A percentile compares a stretch with the other conserved stretches of the same genome.
These are phyloP conservation scores for Tetrax tetrax DNA, from an alignment of 2,113 vertebrate species.

Conservation along the genomic window DNA sequence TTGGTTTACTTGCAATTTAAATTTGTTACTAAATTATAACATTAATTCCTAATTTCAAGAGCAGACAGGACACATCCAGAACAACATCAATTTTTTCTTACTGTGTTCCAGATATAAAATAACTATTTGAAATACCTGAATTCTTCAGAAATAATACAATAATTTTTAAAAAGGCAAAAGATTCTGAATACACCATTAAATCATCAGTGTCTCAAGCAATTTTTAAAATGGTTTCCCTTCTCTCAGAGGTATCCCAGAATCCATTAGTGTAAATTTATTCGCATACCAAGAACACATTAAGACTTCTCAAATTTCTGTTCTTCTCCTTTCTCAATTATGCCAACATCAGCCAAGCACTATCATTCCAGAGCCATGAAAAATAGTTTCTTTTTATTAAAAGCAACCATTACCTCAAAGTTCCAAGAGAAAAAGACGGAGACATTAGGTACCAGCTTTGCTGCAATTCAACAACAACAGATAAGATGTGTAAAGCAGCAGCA, in stretches of 20 bases:
- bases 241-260: neutral
- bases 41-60: neutral
- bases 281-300: neutral
- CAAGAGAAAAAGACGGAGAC: neutral
- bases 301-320: neutral
- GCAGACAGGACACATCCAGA: neutral
- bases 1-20: neutral
- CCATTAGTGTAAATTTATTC: neutral
- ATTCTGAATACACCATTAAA: neutral
- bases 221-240: neutral
- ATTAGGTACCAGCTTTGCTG: neutral
- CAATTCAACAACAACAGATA: neutral
- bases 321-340: neutral
- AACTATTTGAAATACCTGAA: neutral
- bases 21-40: neutral
- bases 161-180: neutral
- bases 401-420: neutral
- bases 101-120: neutral
- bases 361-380: neutral
- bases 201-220: neutral
- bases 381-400: rapidly evolving
- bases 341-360: neutral
- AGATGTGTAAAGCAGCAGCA: neutral
- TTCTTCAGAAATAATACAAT: neutral
- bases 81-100: neutral